phyloP scores from a whole-genome alignment of 2,797 vertebrate genomes.

The Xerus rutilus region DNA sequence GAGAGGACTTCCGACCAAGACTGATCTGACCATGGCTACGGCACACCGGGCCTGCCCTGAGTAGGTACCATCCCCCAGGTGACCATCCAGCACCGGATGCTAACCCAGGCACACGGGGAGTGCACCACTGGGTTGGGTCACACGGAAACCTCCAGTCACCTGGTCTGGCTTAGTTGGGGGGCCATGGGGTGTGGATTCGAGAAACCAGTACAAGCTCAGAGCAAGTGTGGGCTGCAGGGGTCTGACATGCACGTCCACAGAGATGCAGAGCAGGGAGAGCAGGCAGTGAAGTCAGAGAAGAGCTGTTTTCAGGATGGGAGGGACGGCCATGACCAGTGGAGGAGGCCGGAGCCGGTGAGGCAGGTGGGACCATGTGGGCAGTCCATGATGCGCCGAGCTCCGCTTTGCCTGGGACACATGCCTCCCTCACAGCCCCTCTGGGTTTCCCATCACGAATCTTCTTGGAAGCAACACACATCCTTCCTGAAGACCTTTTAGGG shows the following conservation, averaged over 20 bases:
- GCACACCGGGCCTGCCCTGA: too few species aligned
- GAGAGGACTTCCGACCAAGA: not conserved
- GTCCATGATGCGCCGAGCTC: too few species aligned
- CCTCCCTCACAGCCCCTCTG: not conserved
- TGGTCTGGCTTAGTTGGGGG: too few species aligned
- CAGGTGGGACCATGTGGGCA: not conserved
- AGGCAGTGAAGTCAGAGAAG: not conserved
- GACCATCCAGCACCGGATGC: too few species aligned
- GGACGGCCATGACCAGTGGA: not conserved
- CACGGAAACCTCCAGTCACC: too few species aligned
- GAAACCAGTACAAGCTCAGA: not conserved
- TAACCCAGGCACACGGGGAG: rapidly evolving
- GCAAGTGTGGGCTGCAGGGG: not conserved
- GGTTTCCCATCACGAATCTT: not conserved
- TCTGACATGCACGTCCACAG: not conserved
- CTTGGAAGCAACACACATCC: not conserved
- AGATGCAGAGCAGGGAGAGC: rapidly evolving
- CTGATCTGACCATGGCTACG: too few species aligned
- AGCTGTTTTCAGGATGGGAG: too few species aligned
- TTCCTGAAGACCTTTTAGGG: not conserved
- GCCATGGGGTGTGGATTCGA: rapidly evolving
- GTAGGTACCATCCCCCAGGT: too few species aligned
- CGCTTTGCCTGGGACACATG: too few species aligned
- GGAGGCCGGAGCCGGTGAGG: not conserved
- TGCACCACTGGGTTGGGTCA: rapidly evolving